These are phyloP conservation scores for Leptinotarsa tumamoca DNA, from an alignment of 2,888 invertebrate genomes.

Conservation along the genomic window DNA sequence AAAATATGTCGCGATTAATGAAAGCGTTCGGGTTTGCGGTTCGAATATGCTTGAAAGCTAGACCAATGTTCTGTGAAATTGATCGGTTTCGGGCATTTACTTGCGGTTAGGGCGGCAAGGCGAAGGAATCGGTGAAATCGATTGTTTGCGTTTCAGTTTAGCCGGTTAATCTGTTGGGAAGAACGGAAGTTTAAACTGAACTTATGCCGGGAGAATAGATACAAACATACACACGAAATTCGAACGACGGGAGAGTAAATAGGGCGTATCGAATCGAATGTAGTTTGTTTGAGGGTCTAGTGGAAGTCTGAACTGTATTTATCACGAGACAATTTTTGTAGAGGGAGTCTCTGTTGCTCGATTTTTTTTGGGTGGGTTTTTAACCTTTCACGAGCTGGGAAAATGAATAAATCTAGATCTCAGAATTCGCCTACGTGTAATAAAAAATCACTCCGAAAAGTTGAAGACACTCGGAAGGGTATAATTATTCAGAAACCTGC, in stretches of 20 bases:
- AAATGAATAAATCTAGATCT: too few species aligned
- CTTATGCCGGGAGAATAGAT: conserved; percentile 19
- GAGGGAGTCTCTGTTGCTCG: too few species aligned
- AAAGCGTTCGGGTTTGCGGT: conserved; percentile 53
- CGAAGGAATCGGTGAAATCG: conserved; percentile 45
- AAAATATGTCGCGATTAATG: conserved; percentile 28
- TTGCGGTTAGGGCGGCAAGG: conserved; percentile 43
- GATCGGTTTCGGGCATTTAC: conserved; percentile 62
- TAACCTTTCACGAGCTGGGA: too few species aligned
- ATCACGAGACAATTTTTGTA: too few species aligned
- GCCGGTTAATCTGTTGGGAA: conserved; percentile 36
- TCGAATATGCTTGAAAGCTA: conserved; percentile 57
- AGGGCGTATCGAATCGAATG: conserved; percentile 12
- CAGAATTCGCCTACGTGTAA: too few species aligned
- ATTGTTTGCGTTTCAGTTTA: conserved; percentile 40
- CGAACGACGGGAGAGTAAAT: conserved; percentile 2
- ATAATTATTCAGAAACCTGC: too few species aligned
- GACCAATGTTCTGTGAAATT: conserved; percentile 66
- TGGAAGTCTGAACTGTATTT: too few species aligned
- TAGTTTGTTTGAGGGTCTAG: not conserved
- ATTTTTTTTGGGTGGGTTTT: too few species aligned
- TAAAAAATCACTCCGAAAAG: too few species aligned
- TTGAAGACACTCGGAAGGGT: too few species aligned
- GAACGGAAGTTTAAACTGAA: conserved; percentile 35
- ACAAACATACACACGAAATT: conserved; percentile 7